Base-by-base conservation (phyloP, 2,797 vertebrate species). In the Artibeus jamaicensis region DNA sequence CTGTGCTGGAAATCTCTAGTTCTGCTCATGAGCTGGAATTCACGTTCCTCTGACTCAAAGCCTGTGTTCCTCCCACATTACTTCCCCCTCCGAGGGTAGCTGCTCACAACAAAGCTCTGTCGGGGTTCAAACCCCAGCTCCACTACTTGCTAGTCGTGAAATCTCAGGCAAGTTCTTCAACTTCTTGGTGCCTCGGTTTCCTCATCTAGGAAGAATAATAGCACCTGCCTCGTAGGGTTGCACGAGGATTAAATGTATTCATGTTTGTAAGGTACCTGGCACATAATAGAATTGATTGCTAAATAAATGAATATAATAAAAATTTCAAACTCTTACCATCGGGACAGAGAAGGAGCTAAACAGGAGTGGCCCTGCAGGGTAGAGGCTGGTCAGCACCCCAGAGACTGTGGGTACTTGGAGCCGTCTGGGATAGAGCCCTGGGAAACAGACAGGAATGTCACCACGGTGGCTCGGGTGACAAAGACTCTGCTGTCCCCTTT, bases 391-490 rank as follows among this genome's bases (percentile, higher is more conserved):
- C 86, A 93, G 59, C 5, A 12, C 74, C 16, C 74, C 46, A 12
- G 44, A 86, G 46, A 90, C 9, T 8, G 42, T 9, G 44, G 68
- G 50, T 74, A 67, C 37, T 5, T 3, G 59, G 76, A 55, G 48
- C n/a, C 91, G 32, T 77, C 57, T 65, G 59, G 77, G 84, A 74
- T 2, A 3, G 68, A 92, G 55, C 48, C 67, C 73, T 44, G 86
- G 91, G 88, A 94, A 81, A 93, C 67, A 81, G 88, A 78, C 68
- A 91, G 82, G 73, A 88, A 92, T 78, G 65, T 92, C 77, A 50
- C 59, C 68, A 15, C 1, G 4, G 15, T 39, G 21, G 48, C 78
- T 81, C 59, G 32, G 57, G 29, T 44, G 70, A 82, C 77, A 77
- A 91, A 92, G 74, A 34, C 50, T 32, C n/a, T 37, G 32, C 67